Conservation (phyloP, 1,140 invertebrate species). For the Neodiprion lecontei region DNA sequence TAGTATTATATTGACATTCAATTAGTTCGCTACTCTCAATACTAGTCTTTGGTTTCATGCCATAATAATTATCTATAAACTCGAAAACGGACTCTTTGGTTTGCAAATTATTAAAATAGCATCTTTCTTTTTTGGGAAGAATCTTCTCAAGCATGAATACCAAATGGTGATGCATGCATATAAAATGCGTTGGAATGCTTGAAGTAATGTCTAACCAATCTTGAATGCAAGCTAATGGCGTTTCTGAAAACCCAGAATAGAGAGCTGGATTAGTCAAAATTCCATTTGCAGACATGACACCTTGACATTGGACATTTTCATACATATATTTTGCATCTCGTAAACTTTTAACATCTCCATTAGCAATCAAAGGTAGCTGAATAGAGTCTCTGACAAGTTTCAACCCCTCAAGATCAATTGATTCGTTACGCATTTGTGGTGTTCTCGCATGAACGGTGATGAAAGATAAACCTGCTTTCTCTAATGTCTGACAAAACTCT, state of each 20-base stretch:
- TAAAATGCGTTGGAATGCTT: constrained; percentile 66
- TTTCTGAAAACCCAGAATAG: constrained; percentile 74
- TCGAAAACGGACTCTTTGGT: constrained; percentile 73
- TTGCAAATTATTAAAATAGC: constrained; percentile 80
- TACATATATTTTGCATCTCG: constrained; percentile 74
- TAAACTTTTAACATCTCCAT: constrained; percentile 85
- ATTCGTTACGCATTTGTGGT: constrained; percentile 79
- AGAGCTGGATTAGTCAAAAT: constrained; percentile 91
- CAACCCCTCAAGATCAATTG: constrained; percentile 78
- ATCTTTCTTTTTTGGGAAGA: constrained; percentile 72
- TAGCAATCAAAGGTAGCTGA: constrained; percentile 85
- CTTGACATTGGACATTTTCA: constrained; percentile 75
- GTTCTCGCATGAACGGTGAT: constrained; percentile 91
- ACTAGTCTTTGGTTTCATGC: constrained; percentile 46
- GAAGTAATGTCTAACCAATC: constrained; percentile 82
- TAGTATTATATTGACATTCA: constrained; percentile 41
- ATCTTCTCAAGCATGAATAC: constrained; percentile 91
- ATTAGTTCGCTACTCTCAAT: constrained; percentile 40
- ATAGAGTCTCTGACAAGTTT: constrained; percentile 76
- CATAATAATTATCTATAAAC: constrained; percentile 71
- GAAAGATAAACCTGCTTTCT: constrained; percentile 86
- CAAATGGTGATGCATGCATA: constrained; percentile 91
- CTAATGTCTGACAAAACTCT: constrained; percentile 78
- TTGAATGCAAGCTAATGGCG: constrained; percentile 80
- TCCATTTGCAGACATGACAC: constrained; percentile 89